Conservation (phyloP, 2,113 vertebrate species). For the Acrocephalus kingi region DNA sequence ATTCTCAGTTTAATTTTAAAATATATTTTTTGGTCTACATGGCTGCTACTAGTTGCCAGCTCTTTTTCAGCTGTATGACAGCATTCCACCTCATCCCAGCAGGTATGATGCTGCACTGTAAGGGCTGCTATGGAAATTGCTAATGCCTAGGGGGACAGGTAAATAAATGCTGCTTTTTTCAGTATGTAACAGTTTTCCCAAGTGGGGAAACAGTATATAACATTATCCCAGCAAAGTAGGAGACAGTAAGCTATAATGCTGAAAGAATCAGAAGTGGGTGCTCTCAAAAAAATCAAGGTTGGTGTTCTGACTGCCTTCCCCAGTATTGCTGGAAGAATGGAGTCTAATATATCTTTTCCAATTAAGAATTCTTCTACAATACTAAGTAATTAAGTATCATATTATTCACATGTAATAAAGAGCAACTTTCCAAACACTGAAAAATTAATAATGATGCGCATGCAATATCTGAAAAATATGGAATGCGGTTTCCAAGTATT, state of each 20-base stretch:
- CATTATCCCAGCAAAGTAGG: not conserved
- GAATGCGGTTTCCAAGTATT: not conserved
- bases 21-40: not conserved
- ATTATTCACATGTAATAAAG: not conserved
- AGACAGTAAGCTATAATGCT: not conserved
- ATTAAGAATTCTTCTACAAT: not conserved
- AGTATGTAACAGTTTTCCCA: not conserved
- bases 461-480: not conserved
- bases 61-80: conserved; percentile 44
- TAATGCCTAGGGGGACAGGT: not conserved
- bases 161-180: conserved; percentile 39
- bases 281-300: not conserved
- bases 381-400: not conserved
- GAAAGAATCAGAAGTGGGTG: not conserved
- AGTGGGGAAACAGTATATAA: not conserved
- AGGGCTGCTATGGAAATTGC: conserved; percentile 32
- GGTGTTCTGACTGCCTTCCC: not conserved
- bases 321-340: not conserved
- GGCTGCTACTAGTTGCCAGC: not conserved
- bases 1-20: not conserved
- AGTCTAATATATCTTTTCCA: not conserved
- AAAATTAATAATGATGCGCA: not conserved
- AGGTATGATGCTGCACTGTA: conserved; percentile 36
- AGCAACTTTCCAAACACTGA: not conserved
- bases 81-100: conserved; percentile 42